Base-by-base conservation (phyloP, 2,113 vertebrate genomes). In the Echinops telfairi region DNA sequence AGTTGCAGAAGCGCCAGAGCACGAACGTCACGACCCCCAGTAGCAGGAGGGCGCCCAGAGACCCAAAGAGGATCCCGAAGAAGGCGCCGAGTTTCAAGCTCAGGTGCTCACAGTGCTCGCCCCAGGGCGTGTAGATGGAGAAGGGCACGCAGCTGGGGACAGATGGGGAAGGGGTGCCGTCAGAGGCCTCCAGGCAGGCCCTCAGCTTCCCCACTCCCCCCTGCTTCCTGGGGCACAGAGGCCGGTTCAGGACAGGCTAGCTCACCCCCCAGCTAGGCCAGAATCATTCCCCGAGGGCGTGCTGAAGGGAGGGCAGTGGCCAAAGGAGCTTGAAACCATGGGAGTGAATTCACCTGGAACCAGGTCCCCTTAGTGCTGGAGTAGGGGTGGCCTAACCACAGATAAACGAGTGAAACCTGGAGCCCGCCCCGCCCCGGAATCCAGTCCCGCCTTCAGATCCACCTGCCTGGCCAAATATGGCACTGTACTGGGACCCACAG, bases 61-160 rank as follows among this genome's bases (percentile, higher is more conserved):
- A 40, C 81, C 97, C 98, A 71, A 98, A 92, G 76, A 98, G 33
- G 95, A 98, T 98, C 38, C 98, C 95, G 0, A 98, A 96, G 96
- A 97, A 98, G 1, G 97, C 97, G 0, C 81, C 3, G 0, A 97
- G 95, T 80, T 96, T 96, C 95, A 98, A 0, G n/a, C 97, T 92
- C 62, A 98, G 91, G 12, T 22, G 29, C 77, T 98, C 96, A 0
- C 98, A 98, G n/a, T 0, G 97, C 2, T 81, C 0, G 0, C 98
- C 98, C 84, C 92, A 97, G 75, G 95, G 36, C 1, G 33, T 36
- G 77, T 97, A 98, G 86, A 97, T 96, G 0, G 94, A 19, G 0
- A 75, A 95, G 47, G 89, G 31, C 60, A 36, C 23, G 71, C 89
- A 95, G 71, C 3, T 33, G 87, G 12, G 5, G 68, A 87, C 3